Conservation (phyloP, 2,888 invertebrate genomes). For the Emmelina monodactyla region DNA sequence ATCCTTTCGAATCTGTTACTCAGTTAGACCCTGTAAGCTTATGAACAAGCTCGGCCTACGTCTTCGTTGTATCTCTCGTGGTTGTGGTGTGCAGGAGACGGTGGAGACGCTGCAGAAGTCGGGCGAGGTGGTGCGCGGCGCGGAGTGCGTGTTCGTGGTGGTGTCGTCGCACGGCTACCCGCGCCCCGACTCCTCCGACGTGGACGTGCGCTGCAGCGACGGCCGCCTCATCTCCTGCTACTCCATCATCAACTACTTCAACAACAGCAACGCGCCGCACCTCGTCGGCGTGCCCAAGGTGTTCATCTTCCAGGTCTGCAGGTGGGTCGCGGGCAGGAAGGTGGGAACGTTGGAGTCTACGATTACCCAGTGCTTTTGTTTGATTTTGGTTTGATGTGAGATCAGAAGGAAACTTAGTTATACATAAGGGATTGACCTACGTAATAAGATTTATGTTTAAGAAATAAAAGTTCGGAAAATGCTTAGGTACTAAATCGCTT, state of each 20-base stretch:
- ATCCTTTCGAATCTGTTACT: no score
- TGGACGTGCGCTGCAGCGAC: slow-evolving; percentile 68
- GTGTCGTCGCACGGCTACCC: slow-evolving; percentile 73
- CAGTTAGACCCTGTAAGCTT: no score
- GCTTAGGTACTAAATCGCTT: no score
- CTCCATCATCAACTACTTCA: slow-evolving; percentile 68
- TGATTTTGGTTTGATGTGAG: no score
- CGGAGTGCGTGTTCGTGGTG: slow-evolving; percentile 70
- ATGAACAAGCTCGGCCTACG: no score
- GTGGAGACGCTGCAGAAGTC: slow-evolving; percentile 44
- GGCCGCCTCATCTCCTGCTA: slow-evolving; percentile 53
- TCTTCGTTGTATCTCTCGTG: no score
- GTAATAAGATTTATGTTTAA: no score
- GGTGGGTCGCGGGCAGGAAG: slow-evolving; percentile 50
- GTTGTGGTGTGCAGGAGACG: slow-evolving; percentile 26
- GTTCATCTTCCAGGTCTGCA: slow-evolving; percentile 76
- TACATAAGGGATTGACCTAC: no score
- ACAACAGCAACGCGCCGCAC: slow-evolving; percentile 54
- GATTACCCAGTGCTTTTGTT: no score
- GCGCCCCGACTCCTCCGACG: slow-evolving; percentile 45
- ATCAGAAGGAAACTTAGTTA: no score
- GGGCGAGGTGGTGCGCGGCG: slow-evolving; percentile 33
- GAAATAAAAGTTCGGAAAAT: no score
- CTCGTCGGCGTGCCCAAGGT: slow-evolving; percentile 73
- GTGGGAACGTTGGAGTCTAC: no score